A percentile compares a stretch with the other conserved stretches of the same genome.
Evolutionary conservation across 2,797 vertebrate species (phyloP).

Genomic region (Gila robusta): DNA sequence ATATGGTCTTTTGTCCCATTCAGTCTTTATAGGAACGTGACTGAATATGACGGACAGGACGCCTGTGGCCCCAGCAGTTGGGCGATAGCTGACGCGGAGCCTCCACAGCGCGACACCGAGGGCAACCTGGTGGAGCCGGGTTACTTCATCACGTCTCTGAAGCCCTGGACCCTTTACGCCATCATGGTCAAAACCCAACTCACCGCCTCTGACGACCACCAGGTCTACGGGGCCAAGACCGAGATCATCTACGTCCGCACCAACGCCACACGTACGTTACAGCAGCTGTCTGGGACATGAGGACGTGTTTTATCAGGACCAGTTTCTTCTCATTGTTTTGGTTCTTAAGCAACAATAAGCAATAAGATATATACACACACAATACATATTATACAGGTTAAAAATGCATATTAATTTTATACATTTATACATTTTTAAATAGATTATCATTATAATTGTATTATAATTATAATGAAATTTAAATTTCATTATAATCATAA

Average conservation of each 20-base stretch:
- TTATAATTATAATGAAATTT: too few relatives aligned
- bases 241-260: slow-evolving; percentile 96
- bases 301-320: not conserved
- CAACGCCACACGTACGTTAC: slow-evolving; percentile 88
- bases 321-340: not conserved
- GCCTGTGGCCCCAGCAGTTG: slow-evolving; percentile 98
- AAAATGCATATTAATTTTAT: too few relatives aligned
- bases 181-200: slow-evolving; percentile 96
- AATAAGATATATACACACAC: too few relatives aligned
- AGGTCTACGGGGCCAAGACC: slow-evolving; percentile 93
- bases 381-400: too few relatives aligned
- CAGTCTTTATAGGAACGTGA: slow-evolving; percentile 93
- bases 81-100: slow-evolving; percentile 93
- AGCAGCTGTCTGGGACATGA: not conserved
- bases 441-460: too few relatives aligned
- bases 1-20: not conserved
- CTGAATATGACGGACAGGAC: slow-evolving; percentile 96
- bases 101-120: slow-evolving; percentile 82
- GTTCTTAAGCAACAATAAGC: too few relatives aligned
- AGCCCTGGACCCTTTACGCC: slow-evolving; percentile 97
- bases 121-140: slow-evolving; percentile 83
- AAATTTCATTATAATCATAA: too few relatives aligned
- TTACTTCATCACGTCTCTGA: slow-evolving; percentile 86
- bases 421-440: too few relatives aligned
- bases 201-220: slow-evolving; percentile 90